A percentile compares a stretch with the other conserved stretches of the same genome.
Evolutionary conservation across 2,797 vertebrate species (phyloP).

Genomic region (Thunnus albacares): DNA sequence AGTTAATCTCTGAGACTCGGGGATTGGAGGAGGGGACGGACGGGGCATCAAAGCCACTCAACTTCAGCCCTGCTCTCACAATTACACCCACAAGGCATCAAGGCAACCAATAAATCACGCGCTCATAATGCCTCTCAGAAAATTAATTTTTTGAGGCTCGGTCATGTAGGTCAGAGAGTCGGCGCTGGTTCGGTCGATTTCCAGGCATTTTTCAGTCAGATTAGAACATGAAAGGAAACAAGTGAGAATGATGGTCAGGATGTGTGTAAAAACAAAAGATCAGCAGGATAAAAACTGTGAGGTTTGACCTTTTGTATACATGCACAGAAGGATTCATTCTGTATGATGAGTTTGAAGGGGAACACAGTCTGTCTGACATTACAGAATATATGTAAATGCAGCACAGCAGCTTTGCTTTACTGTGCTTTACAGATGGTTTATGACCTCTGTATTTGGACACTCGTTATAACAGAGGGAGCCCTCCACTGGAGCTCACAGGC

Average conservation of each 20-base stretch:
- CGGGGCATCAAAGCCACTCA: slow-evolving; percentile 78
- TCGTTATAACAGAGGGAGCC: slow-evolving; percentile 66
- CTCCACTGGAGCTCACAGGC: slow-evolving; percentile 66
- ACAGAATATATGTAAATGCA: background rate
- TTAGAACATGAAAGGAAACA: slow-evolving; percentile 40
- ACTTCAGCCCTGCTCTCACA: slow-evolving; percentile 70
- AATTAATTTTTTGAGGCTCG: slow-evolving; percentile 80
- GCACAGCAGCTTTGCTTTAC: slow-evolving; percentile 26
- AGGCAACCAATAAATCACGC: slow-evolving; percentile 75
- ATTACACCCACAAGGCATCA: slow-evolving; percentile 74
- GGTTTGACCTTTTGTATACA: slow-evolving; percentile 19
- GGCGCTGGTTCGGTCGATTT: slow-evolving; percentile 50
- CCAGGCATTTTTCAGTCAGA: slow-evolving; percentile 62
- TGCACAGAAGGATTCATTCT: background rate
- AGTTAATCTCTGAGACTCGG: slow-evolving; percentile 85
- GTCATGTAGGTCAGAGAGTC: slow-evolving; percentile 81
- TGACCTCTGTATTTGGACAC: slow-evolving; percentile 37
- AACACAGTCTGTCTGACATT: slow-evolving; percentile 5
- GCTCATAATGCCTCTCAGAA: slow-evolving; percentile 81
- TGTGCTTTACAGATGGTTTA: slow-evolving; percentile 44
- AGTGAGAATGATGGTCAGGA: slow-evolving; percentile 44
- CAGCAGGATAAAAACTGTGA: slow-evolving; percentile 4
- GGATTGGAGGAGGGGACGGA: slow-evolving; percentile 77
- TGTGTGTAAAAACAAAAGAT: slow-evolving; percentile 34
- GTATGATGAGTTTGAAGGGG: slow-evolving; percentile 1